Percentiles rank a stretch among this genome's conserved stretches.
phyloP scores from a whole-genome alignment of 2,797 vertebrate genomes.

The Caiman crocodilus region DNA sequence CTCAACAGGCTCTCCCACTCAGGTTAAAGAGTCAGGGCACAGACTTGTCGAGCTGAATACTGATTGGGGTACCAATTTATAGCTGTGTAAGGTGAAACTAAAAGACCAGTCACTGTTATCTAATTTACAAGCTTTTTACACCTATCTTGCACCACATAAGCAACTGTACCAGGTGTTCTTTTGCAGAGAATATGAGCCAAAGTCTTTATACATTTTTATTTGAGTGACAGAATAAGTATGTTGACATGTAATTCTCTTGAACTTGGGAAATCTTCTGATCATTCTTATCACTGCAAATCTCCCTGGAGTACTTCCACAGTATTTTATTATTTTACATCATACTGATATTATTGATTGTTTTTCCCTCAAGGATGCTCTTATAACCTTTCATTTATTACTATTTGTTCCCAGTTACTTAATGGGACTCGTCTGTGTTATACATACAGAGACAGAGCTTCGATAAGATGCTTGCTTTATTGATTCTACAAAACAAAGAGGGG shows the following conservation, averaged over 20 bases:
- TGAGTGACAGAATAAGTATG: not conserved
- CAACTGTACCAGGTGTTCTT: not conserved
- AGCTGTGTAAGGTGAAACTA: not conserved
- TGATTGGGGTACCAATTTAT: not conserved
- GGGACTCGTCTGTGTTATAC: not conserved
- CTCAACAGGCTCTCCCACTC: not conserved
- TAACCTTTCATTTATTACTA: not conserved
- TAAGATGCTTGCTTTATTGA: constrained; percentile 3
- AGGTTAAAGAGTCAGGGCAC: not conserved
- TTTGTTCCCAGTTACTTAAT: constrained; percentile 42
- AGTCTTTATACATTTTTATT: not conserved
- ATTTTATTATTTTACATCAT: constrained; percentile 2
- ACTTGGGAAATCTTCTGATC: constrained; percentile 5
- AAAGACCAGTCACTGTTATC: not conserved
- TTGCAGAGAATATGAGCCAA: not conserved
- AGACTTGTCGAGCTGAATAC: fast-evolving
- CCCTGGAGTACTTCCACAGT: not conserved
- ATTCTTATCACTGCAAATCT: not conserved
- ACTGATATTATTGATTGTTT: constrained; percentile 20
- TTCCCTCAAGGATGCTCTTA: not conserved
- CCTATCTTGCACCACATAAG: not conserved
- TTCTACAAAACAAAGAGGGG: not conserved
- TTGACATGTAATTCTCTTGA: not conserved
- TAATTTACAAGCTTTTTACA: not conserved
- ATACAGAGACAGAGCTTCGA: constrained; percentile 24